Base-by-base conservation (phyloP, 2,113 vertebrate species). In the Pseudopipra pipra region DNA sequence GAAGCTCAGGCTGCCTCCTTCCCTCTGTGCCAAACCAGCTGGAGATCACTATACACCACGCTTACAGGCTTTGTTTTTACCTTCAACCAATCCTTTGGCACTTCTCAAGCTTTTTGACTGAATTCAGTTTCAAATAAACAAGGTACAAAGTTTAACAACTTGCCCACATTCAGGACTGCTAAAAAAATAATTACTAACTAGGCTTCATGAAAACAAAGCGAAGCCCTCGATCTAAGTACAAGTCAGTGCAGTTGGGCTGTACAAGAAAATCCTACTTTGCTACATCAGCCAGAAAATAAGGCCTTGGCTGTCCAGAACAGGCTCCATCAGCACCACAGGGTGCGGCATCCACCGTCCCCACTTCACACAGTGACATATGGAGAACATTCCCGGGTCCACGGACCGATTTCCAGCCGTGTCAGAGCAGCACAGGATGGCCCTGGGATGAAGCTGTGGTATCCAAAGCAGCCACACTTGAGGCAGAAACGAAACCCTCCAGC, bases 281-380 rank as follows among this genome's bases (percentile, higher is more conserved):
- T 93, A 89, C 79, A 67, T 78, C 74, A 46, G 92, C 66, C 95
- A 85, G 76, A 86, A 96, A 96, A 75, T 6, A 33, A 62, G 62
- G 68, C 89, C 39, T 31, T 20, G 44, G 43, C 12, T 2, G 4
- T 52, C 67, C 58, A 14, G 39, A 71, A 43, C 54, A 37, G 74
- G 92, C n/a, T 81, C 65, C 78, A 63, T 52, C 92, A 94, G 19
- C 6, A 70, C 62, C 67, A 87, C 52, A 63, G 87, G 20, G 79
- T 3, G 25, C 5, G 28, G 43, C 27, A 33, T 19, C 35, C 37
- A 81, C 75, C 76, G 56, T 14, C 78, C 85, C 85, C 49, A 10
- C 84, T 76, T 87, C 27, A 49, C 39, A 63, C 76, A 67, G 11
- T 79, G 21, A 52, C 67, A 19, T 4, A 6, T 61, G 2, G 51